Conservation (phyloP, 2,797 vertebrate genomes). For the Acanthurus lineatus region DNA sequence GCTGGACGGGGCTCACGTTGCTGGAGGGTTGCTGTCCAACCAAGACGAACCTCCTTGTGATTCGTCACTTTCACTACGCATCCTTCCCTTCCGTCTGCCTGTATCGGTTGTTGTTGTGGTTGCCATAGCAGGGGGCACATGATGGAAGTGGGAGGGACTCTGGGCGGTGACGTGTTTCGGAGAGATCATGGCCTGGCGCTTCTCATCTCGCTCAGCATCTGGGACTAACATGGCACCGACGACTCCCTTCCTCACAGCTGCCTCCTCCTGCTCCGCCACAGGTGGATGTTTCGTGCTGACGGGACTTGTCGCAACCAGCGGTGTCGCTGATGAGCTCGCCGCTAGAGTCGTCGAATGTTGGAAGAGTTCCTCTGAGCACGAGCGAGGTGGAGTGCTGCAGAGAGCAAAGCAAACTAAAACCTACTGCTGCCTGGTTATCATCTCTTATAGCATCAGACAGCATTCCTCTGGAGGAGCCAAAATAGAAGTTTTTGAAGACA, state of each 20-base stretch:
- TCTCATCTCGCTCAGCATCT: constrained; percentile 61
- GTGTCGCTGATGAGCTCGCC: constrained; percentile 14
- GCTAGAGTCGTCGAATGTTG: constrained; percentile 54
- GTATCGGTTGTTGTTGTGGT: constrained; percentile 38
- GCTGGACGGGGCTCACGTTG: constrained; percentile 80
- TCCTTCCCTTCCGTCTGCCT: constrained; percentile 58
- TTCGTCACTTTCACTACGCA: constrained; percentile 59
- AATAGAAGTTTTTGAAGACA: constrained; percentile 34
- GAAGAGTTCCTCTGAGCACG: constrained; percentile 80
- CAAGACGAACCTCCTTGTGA: constrained; percentile 60
- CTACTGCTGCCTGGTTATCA: constrained; percentile 59
- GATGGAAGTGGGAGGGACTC: constrained; percentile 63
- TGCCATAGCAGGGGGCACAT: constrained; percentile 63
- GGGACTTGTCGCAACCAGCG: constrained; percentile 42
- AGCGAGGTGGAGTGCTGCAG: constrained; percentile 80
- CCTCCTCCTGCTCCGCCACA: constrained; percentile 42
- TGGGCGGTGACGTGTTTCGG: constrained; percentile 54
- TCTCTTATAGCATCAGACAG: constrained; percentile 56
- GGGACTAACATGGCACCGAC: constrained; percentile 1
- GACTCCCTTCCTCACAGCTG: constrained; percentile 27
- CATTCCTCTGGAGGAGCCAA: constrained; percentile 57
- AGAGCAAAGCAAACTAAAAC: constrained; percentile 78
- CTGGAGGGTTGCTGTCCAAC: constrained; percentile 69
- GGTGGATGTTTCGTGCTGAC: constrained; percentile 43
- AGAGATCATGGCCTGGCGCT: constrained; percentile 44